Conservation (phyloP, 2,888 invertebrate genomes). For the Diarsia brunnea region DNA sequence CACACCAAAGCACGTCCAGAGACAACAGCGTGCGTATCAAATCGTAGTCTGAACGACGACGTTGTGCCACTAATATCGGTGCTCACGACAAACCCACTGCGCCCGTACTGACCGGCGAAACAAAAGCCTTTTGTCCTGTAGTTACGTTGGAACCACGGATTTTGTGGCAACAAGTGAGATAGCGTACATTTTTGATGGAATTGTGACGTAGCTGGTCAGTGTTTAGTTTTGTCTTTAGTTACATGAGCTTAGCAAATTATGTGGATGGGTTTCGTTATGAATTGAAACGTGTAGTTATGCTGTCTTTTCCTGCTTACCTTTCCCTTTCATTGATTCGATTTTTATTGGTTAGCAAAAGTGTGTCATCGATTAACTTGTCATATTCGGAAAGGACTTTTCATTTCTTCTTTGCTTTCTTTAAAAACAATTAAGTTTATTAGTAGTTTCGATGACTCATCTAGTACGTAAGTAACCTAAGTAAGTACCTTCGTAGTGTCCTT, state of each 20-base stretch:
- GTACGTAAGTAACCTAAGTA: not conserved
- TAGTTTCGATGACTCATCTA: constrained; percentile 37
- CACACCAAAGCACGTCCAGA: constrained; percentile 27
- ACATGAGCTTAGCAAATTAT: not conserved
- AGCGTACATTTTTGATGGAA: constrained; percentile 22
- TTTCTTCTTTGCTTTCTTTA: not conserved
- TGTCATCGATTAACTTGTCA: not conserved
- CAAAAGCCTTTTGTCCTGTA: constrained; percentile 53
- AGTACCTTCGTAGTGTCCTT: constrained; percentile 38
- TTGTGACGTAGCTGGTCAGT: not conserved
- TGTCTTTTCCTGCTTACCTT: not conserved
- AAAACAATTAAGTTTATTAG: not conserved
- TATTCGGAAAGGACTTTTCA: not conserved
- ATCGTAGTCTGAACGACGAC: constrained; percentile 55
- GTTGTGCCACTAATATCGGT: constrained; percentile 52
- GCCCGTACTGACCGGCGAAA: constrained; percentile 36
- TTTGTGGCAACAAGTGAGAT: constrained; percentile 20
- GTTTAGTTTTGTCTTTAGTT: not conserved
- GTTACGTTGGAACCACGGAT: constrained; percentile 17
- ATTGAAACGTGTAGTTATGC: not conserved
- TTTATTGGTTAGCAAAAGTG: not conserved
- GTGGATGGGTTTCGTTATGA: not conserved
- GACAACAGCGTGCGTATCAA: constrained; percentile 60
- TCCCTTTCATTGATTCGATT: not conserved
- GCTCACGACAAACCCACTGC: constrained; percentile 55